phyloP scores from a whole-genome alignment of 2,888 invertebrate species.

The Synanthedon andrenaeformis region DNA sequence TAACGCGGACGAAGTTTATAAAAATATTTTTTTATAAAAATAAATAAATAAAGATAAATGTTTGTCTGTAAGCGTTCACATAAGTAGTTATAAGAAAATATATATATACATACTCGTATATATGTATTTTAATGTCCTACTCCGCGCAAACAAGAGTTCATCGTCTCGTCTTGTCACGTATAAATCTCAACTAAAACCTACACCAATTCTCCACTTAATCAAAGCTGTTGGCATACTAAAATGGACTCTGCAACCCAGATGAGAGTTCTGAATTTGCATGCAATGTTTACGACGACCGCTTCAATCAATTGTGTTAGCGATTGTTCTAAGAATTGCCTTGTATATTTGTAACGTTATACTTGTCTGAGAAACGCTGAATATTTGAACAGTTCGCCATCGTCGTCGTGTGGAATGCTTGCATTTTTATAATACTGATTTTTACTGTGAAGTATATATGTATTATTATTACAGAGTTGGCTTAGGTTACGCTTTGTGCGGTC shows the following conservation, averaged over 20 bases:
- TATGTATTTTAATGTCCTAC: neutral
- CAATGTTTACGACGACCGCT: constrained; percentile 12
- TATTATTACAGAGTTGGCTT: too few relatives aligned
- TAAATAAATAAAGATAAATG: too few relatives aligned
- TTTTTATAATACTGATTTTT: constrained; percentile 3
- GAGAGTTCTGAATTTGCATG: constrained; percentile 26
- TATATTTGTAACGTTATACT: constrained; percentile 31
- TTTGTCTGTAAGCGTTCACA: too few relatives aligned
- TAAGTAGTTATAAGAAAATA: too few relatives aligned
- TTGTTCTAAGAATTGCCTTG: constrained; percentile 45
- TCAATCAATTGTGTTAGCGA: constrained; percentile 26
- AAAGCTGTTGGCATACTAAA: constrained; percentile 13
- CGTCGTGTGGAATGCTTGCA: constrained; percentile 6
- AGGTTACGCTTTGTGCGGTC: too few relatives aligned
- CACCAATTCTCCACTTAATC: constrained; percentile 50
- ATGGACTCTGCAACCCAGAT: constrained; percentile 25
- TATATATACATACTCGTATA: too few relatives aligned
- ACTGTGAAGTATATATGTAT: neutral
- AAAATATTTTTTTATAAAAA: too few relatives aligned
- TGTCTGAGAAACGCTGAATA: constrained; percentile 44
- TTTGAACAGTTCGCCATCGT: constrained; percentile 23
- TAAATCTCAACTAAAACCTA: constrained; percentile 60
- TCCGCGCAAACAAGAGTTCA: constrained; percentile 18
- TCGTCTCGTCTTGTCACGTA: constrained; percentile 32
- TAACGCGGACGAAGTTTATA: too few relatives aligned